A percentile compares a stretch with the other conserved stretches of the same genome.
Conservation (phyloP, 2,888 invertebrate species). For the Helleia helle region DNA sequence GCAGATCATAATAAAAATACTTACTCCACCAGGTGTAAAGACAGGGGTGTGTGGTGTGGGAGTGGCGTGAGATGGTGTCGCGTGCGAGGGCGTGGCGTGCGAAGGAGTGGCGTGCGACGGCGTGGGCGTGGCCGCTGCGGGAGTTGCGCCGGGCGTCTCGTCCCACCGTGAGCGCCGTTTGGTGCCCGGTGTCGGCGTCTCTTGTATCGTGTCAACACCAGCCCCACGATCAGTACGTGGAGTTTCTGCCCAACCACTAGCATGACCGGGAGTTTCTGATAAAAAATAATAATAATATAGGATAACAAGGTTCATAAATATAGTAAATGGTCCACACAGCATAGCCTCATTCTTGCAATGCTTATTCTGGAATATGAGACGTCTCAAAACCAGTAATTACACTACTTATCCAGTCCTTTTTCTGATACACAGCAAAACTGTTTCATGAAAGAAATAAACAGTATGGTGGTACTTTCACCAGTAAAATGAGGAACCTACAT, state of each 20-base stretch:
- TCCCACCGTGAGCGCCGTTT: slow-evolving; percentile 99
- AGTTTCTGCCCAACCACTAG: slow-evolving; percentile 99
- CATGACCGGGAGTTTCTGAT: slow-evolving; percentile 94
- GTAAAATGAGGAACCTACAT: too few species aligned
- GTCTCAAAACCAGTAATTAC: too few species aligned
- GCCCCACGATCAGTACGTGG: slow-evolving; percentile 93
- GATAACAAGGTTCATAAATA: too few species aligned
- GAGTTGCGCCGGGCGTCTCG: slow-evolving; percentile 92
- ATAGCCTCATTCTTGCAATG: too few species aligned
- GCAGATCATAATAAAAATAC: too few species aligned
- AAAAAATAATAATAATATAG: slow-evolving; percentile 6
- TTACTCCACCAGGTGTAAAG: slow-evolving; percentile 86
- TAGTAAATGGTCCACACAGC: too few species aligned
- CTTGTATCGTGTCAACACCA: slow-evolving; percentile 85
- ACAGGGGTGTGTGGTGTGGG: slow-evolving; percentile 77
- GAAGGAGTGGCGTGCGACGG: slow-evolving; percentile 82
- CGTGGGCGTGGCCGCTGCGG: slow-evolving; percentile 82
- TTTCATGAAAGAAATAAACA: too few species aligned
- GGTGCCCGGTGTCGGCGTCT: slow-evolving; percentile 95
- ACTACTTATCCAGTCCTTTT: too few species aligned
- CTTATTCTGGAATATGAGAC: too few species aligned
- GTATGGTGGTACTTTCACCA: too few species aligned
- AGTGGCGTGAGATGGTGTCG: slow-evolving; percentile 80
- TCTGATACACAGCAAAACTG: too few species aligned
- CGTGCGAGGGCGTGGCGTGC: slow-evolving; percentile 81